Base-by-base conservation (phyloP, 2,797 vertebrate species). In the Lemur catta region DNA sequence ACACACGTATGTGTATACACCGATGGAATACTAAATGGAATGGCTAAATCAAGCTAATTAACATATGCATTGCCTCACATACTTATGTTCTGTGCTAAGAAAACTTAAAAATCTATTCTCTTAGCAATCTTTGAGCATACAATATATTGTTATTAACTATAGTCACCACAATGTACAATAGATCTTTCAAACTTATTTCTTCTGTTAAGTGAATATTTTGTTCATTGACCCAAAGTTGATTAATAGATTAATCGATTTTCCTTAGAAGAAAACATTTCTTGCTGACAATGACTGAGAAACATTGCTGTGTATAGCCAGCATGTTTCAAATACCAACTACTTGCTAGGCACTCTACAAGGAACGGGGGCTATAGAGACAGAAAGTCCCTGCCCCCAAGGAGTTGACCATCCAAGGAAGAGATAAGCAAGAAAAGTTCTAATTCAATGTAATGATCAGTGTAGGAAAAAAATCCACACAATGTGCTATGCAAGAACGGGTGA, bases 181-280 rank as follows among this genome's bases (percentile, higher is more conserved):
- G 84, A 88, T 65, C 57, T 69, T 88, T 94, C 84, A 61, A 96
- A 94, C 80, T 84, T 94, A 57, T 57, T n/a, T 41, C 38, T 84
- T 13, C 81, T 93, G 28, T 81, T 74, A 76, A 80, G 80, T 81
- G 87, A 82, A 69, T 82, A 78, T 79, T 93, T 95, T 90, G 71
- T 90, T 94, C 55, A 8, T 88, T 92, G 94, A 72, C 61, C 86
- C 86, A 92, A 72, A 59, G n/a, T 84, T 75, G 38, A 93, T 90
- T 84, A 85, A 90, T 59, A 57, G 72, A 61, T 93, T 81, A n/a
- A 80, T 85, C 80, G 76, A 90, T 85, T 93, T 76, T 67, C 28
- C 76, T 78, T 89, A 57, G 65, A 71, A 93, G 76, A 65, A 94
- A 80, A 84, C 24, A 7, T 46, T 72, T 89, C 72, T 80, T 94